These are phyloP conservation scores for Calliphora vomitoria DNA, from an alignment of 2,888 invertebrate genomes.

Conservation along the genomic window DNA sequence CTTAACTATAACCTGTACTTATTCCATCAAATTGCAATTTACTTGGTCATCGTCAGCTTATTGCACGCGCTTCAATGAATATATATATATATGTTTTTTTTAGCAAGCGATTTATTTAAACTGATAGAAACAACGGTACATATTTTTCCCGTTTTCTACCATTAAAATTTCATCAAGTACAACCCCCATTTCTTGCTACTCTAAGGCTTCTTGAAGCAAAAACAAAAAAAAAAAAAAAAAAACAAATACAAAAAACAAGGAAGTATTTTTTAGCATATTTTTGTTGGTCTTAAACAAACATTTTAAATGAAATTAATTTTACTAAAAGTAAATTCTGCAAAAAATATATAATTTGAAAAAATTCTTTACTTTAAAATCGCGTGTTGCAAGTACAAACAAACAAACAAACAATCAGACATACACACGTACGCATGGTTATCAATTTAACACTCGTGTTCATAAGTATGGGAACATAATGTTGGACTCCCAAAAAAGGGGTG, in stretches of 20 bases:
- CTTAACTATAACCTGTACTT: constrained; percentile 11
- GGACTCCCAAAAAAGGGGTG: constrained; percentile 62
- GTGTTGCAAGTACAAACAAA: constrained; percentile 40
- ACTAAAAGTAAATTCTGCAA: constrained; percentile 32
- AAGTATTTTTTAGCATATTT: neutral
- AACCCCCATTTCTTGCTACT: constrained; percentile 50
- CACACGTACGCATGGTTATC: constrained; percentile 58
- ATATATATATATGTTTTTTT: constrained; percentile 1
- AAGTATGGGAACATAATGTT: constrained; percentile 7
- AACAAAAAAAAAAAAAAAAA: no score
- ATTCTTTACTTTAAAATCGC: constrained; percentile 65
- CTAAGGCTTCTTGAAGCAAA: neutral
- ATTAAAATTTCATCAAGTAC: constrained; percentile 66
- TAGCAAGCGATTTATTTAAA: constrained; percentile 64
- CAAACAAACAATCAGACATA: neutral
- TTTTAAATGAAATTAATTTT: constrained; percentile 48
- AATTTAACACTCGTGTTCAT: constrained; percentile 66
- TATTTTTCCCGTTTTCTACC: constrained; percentile 47
- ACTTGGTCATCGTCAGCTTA: constrained; percentile 68
- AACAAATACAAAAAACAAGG: no score
- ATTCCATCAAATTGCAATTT: constrained; percentile 68
- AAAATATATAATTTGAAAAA: constrained; percentile 38
- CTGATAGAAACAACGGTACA: constrained; percentile 71
- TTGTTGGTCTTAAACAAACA: constrained; percentile 33
- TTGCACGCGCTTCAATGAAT: constrained; percentile 62